These are phyloP conservation scores for Corythornis cristatus DNA, from an alignment of 2,113 vertebrate species.

Conservation along the genomic window DNA sequence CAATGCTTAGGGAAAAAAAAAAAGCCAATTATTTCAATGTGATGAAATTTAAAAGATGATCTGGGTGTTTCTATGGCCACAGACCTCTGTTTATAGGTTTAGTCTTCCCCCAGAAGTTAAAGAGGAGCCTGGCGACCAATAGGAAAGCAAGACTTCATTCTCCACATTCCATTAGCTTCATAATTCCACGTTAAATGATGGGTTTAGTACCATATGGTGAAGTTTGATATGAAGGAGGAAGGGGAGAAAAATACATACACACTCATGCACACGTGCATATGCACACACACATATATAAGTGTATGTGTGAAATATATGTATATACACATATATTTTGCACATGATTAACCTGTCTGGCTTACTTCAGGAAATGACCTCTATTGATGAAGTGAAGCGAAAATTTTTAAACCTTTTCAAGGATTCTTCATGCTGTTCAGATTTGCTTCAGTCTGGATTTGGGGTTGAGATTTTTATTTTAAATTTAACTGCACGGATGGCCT, in stretches of 20 bases:
- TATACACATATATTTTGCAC: background rate
- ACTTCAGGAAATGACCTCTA: background rate
- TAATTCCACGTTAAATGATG: slow-evolving; percentile 57
- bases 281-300: background rate
- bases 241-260: background rate
- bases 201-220: background rate
- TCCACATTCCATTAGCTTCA: slow-evolving; percentile 48
- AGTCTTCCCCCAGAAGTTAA: slow-evolving; percentile 17
- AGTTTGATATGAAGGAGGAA: slow-evolving; percentile 30
- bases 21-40: background rate
- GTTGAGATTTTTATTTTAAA: background rate
- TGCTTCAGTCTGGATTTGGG: background rate
- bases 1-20: background rate
- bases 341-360: background rate
- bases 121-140: slow-evolving; percentile 37
- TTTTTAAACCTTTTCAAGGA: background rate
- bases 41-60: slow-evolving; percentile 16
- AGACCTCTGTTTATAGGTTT: slow-evolving; percentile 48
- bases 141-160: slow-evolving; percentile 52
- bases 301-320: background rate
- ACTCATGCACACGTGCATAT: background rate
- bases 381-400: background rate
- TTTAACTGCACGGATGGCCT: background rate
- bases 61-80: slow-evolving; percentile 58
- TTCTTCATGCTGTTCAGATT: background rate